Conservation (phyloP, 2,797 vertebrate species). For the Hippoglossus hippoglossus region DNA sequence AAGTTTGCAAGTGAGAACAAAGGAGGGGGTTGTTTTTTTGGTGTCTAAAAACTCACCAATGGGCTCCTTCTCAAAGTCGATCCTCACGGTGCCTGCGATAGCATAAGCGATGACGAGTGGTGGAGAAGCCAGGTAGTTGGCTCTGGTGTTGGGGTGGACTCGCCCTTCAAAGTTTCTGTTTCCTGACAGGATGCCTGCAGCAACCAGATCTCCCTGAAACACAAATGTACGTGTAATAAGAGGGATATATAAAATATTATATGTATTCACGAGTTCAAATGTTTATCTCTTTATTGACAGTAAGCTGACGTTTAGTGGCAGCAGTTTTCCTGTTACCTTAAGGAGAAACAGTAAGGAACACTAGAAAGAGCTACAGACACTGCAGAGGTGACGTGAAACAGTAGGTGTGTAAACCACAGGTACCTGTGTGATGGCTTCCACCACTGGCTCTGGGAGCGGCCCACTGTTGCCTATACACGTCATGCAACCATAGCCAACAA, state of each 20-base stretch:
- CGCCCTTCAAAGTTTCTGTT: conserved; percentile 98
- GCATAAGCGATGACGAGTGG: conserved; percentile 96
- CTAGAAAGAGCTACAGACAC: too few species aligned
- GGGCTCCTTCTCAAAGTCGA: conserved; percentile 94
- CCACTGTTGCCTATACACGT: conserved; percentile 99
- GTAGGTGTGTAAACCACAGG: background rate
- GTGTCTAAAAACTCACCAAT: conserved; percentile 85
- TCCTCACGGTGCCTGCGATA: conserved; percentile 92
- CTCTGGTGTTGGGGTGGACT: conserved; percentile 96
- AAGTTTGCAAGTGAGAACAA: too few species aligned
- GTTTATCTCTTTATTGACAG: background rate
- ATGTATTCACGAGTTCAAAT: background rate
- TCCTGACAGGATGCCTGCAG: conserved; percentile 93
- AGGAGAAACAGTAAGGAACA: background rate
- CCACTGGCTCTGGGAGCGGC: conserved; percentile 92
- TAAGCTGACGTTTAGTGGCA: background rate
- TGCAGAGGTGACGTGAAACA: background rate
- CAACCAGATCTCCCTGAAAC: conserved; percentile 92
- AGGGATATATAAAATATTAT: background rate
- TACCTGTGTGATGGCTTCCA: conserved; percentile 95
- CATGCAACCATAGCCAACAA: conserved; percentile 99
- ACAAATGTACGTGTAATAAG: background rate
- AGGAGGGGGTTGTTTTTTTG: too few species aligned
- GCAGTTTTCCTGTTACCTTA: background rate
- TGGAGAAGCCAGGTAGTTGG: conserved; percentile 96